These are phyloP conservation scores for Mareca strepera DNA, from an alignment of 2,797 vertebrate species.

Conservation along the genomic window DNA sequence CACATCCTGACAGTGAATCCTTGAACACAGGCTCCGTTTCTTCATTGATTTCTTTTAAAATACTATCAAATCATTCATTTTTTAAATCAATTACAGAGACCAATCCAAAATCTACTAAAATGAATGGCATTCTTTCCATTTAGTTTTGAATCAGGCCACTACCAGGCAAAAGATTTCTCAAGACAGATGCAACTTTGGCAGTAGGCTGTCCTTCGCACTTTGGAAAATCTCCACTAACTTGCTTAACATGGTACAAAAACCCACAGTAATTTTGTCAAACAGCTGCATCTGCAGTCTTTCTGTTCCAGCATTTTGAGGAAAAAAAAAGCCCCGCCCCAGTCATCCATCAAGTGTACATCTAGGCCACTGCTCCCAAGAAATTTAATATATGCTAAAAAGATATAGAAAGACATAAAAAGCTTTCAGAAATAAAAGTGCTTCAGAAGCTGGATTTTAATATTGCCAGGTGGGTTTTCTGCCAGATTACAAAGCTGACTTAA, in stretches of 20 bases:
- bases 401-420: conserved; percentile 30
- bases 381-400: conserved; percentile 25
- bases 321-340: background rate
- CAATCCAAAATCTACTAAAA: conserved; percentile 11
- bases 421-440: conserved; percentile 30
- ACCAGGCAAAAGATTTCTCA: background rate
- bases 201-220: background rate
- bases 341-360: conserved; percentile 21
- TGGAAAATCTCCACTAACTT: background rate
- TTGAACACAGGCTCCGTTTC: background rate
- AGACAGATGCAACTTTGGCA: background rate
- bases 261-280: background rate
- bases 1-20: conserved; percentile 19
- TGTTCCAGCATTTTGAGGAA: background rate
- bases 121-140: conserved; percentile 9
- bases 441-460: conserved; percentile 3
- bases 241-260: background rate
- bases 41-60: conserved; percentile 25
- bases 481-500: conserved; percentile 55
- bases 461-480: background rate
- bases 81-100: background rate
- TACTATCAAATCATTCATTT: conserved; percentile 18
- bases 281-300: background rate
- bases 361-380: background rate
- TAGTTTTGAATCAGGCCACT: background rate